phyloP scores from a whole-genome alignment of 1,140 invertebrate species.

The Bradysia coprophila region DNA sequence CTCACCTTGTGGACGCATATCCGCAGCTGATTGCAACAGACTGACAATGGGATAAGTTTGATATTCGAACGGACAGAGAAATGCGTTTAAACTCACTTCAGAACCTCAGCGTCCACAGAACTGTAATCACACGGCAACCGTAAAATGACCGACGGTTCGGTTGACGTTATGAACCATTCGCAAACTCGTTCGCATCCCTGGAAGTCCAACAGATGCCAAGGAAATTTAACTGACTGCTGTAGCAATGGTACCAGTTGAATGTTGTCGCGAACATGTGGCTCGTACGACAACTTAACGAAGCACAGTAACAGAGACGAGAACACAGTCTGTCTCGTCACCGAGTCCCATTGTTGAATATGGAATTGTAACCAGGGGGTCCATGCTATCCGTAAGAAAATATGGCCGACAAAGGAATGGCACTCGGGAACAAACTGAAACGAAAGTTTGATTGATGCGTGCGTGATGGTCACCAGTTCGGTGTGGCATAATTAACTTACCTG shows the following conservation, averaged over 20 bases:
- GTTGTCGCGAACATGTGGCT: constrained; percentile 40
- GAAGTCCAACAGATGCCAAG: constrained; percentile 51
- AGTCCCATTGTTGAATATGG: constrained; percentile 23
- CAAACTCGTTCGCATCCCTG: constrained; percentile 42
- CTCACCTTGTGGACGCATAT: constrained; percentile 12
- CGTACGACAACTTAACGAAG: constrained; percentile 47
- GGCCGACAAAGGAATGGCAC: constrained; percentile 48
- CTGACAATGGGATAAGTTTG: constrained; percentile 6
- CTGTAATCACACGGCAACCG: constrained; percentile 20
- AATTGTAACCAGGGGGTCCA: constrained; percentile 35
- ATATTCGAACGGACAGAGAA: neutral
- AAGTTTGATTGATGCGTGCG: neutral
- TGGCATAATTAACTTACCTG: too few relatives aligned
- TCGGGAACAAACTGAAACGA: constrained; percentile 41
- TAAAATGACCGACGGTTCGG: constrained; percentile 50
- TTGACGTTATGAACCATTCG: constrained; percentile 60
- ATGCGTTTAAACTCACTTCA: constrained; percentile 26
- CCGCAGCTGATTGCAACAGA: constrained; percentile 13
- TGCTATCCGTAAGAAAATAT: constrained; percentile 35
- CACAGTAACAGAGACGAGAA: constrained; percentile 34
- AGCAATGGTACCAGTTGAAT: constrained; percentile 31
- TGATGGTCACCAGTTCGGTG: too few relatives aligned
- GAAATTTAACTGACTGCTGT: constrained; percentile 39
- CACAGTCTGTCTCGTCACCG: constrained; percentile 15
- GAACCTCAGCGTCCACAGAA: constrained; percentile 24